Evolutionary conservation across 2,888 invertebrate genomes (phyloP).

Genomic region (Celastrina argiolus): DNA sequence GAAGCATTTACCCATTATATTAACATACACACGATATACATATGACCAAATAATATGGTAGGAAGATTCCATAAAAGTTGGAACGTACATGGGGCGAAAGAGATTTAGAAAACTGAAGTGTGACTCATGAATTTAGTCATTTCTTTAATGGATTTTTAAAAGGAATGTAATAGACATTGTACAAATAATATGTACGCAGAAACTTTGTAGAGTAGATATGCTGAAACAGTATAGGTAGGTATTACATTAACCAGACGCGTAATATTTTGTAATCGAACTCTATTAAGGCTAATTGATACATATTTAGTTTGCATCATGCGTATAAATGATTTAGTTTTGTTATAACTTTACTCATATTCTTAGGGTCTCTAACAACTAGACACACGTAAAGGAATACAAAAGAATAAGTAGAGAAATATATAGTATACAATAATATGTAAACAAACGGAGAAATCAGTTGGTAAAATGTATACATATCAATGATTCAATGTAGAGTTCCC

Average conservation of each 20-base stretch:
- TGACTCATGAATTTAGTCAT: not conserved
- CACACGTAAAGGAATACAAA: too few relatives aligned
- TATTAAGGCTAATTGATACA: conserved; percentile 44
- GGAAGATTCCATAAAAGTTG: conserved; percentile 5
- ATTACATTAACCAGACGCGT: not conserved
- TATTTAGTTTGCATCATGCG: conserved; percentile 33
- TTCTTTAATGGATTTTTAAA: not conserved
- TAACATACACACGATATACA: not conserved
- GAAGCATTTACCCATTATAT: conserved; percentile 12
- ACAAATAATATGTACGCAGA: not conserved
- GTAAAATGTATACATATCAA: conserved; percentile 1
- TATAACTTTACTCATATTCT: not conserved
- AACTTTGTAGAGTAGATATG: not conserved
- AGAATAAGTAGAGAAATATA: too few relatives aligned
- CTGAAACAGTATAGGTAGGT: not conserved
- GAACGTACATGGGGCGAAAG: not conserved
- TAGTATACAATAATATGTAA: not conserved
- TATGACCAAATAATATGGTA: not conserved
- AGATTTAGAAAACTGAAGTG: not conserved
- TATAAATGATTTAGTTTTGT: conserved; percentile 13
- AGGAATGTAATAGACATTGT: not conserved
- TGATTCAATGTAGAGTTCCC: conserved; percentile 9
- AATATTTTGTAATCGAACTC: conserved; percentile 31
- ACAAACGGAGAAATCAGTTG: not conserved
- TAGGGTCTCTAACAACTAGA: not conserved